phyloP scores from a whole-genome alignment of 2,797 vertebrate species.

The Heteromormyrus szaboi region DNA sequence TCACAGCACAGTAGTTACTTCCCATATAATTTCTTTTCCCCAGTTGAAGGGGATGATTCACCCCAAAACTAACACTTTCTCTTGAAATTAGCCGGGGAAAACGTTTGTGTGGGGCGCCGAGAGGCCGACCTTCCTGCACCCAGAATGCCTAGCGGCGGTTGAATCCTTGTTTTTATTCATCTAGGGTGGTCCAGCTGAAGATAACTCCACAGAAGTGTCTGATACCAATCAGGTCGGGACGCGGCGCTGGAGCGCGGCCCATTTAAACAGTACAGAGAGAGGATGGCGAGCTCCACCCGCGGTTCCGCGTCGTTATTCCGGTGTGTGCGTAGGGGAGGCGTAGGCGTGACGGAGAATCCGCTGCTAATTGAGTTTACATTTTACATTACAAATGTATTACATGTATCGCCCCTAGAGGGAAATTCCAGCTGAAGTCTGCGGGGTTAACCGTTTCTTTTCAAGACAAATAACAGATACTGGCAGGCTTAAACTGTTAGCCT shows the following conservation, averaged over 20 bases:
- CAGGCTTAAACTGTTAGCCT: background rate
- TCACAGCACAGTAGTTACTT: background rate
- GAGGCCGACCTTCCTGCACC: background rate
- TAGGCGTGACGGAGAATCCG: background rate
- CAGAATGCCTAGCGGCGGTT: background rate
- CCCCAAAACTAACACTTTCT: background rate
- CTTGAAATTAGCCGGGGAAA: background rate
- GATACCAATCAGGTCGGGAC: slow-evolving; percentile 64
- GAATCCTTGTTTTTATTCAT: slow-evolving; percentile 28
- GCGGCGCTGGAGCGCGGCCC: slow-evolving; percentile 53
- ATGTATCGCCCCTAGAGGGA: background rate
- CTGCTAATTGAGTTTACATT: slow-evolving; percentile 3
- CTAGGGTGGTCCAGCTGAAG: slow-evolving; percentile 60
- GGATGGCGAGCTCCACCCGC: slow-evolving; percentile 30
- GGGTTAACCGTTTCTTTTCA: slow-evolving; percentile 7
- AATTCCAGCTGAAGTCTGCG: background rate
- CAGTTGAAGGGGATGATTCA: background rate
- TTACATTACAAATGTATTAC: slow-evolving; percentile 10
- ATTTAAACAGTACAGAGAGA: slow-evolving; percentile 37
- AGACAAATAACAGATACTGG: background rate
- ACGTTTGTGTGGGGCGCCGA: background rate
- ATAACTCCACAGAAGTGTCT: slow-evolving; percentile 57
- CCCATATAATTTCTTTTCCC: background rate
- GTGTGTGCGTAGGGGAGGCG: background rate
- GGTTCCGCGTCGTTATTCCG: slow-evolving; percentile 23